Evolutionary conservation across 2,797 vertebrate genomes (phyloP), one percentile per base, ranked within the genome.

Genomic region (Dryobates pubescens): DNA sequence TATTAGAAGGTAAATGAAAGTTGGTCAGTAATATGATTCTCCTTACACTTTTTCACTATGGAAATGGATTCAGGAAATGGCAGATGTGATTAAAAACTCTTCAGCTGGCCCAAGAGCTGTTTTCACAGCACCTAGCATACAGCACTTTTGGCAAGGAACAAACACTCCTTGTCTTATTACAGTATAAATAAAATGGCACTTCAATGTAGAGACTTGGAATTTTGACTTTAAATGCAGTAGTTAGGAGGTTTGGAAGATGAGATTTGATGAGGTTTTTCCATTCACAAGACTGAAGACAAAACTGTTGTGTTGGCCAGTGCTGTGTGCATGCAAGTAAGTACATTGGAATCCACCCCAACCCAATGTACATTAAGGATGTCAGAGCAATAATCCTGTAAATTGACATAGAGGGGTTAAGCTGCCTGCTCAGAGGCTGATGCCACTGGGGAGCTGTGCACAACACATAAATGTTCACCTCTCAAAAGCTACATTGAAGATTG

Each of bases 71-170:
- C 88, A 89, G 93, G 92, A 95, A 95, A 92, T 95, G 82, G 89
- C 73, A 89, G 80, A 94, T 92, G 89, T 95, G 87, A 95, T 95
- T 94, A 95, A 95, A 95, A 94, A 72, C 93, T 94, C 87, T 67
- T 95, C 89, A 92, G 68, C 86, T 92, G 71, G 81, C 71, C 78
- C 61, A 57, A 45, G 63, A 93, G 43, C 34, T 94, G 63, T 93
- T 92, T 95, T 79, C 79, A 70, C 64, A 93, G 89, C 82, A 82
- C 71, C 83, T 77, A 74, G 41, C 13, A 15, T 83, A 59, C 38
- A 71, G 78, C 64, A 38, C 49, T 90, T 83, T 49, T 89, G 89
- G 79, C 53, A 32, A 81, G 79, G 80, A 86, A 53, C 53, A 91
- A 83, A 73, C 57, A 59, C 95, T 88, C 49, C 61, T 75, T 4